Conservation (phyloP, 2,113 vertebrate species). For the Propithecus coquereli region DNA sequence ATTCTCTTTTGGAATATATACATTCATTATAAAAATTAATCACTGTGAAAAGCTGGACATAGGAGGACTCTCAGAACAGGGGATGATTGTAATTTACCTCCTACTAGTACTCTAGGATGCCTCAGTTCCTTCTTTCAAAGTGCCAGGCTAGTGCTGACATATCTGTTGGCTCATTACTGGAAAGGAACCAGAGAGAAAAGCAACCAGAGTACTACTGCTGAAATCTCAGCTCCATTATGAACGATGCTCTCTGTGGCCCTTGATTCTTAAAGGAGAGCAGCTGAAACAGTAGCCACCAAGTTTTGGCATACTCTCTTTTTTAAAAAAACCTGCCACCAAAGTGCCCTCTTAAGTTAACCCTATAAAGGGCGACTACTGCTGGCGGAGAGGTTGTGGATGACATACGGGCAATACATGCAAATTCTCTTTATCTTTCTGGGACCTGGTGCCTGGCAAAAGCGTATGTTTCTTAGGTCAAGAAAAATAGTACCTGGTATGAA, state of each 20-base stretch:
- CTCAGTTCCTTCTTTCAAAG: neutral
- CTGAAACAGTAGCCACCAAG: neutral
- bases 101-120: neutral
- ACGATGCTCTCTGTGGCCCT: neutral
- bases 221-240: neutral
- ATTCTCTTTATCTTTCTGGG: neutral
- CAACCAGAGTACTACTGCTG: neutral
- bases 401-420: neutral
- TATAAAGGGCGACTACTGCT: neutral
- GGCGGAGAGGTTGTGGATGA: neutral
- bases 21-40: constrained; percentile 16
- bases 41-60: neutral
- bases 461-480: neutral
- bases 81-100: neutral
- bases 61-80: neutral
- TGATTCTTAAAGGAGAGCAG: neutral
- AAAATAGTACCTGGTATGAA: neutral
- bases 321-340: neutral
- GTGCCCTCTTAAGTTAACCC: neutral
- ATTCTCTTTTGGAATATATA: neutral
- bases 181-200: constrained; percentile 18
- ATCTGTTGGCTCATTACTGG: neutral
- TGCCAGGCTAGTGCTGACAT: neutral
- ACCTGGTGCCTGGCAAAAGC: neutral
- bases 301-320: neutral